Conservation (phyloP, 2,888 invertebrate species). For the Ormia ochracea region DNA sequence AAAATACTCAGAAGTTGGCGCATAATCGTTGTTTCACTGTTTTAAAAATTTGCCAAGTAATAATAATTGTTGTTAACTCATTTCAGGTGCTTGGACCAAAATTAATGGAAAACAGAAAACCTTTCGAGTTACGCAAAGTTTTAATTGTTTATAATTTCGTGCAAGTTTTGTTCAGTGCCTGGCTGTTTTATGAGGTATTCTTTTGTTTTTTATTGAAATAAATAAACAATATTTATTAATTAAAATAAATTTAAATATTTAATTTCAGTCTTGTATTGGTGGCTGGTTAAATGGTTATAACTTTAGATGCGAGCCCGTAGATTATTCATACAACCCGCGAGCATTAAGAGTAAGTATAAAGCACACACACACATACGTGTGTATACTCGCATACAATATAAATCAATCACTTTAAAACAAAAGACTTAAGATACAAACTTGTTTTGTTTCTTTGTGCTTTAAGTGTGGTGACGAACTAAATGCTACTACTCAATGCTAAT, state of each 20-base stretch:
- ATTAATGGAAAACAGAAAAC: slow-evolving; percentile 90
- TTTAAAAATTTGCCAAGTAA: background rate
- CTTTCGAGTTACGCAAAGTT: slow-evolving; percentile 85
- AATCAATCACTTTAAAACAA: background rate
- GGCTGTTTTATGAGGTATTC: slow-evolving; percentile 78
- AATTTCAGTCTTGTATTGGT: slow-evolving; percentile 78
- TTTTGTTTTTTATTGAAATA: background rate
- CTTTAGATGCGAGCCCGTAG: slow-evolving; percentile 87
- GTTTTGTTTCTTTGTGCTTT: background rate
- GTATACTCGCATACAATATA: background rate
- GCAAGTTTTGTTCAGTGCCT: slow-evolving; percentile 81
- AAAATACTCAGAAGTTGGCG: too few species aligned
- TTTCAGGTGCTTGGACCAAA: slow-evolving; percentile 84
- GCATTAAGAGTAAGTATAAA: slow-evolving; percentile 82
- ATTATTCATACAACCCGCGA: slow-evolving; percentile 82
- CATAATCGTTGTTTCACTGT: too few species aligned
- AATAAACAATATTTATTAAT: background rate
- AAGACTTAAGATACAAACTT: slow-evolving; percentile 49
- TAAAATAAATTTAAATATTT: background rate
- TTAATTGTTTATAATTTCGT: slow-evolving; percentile 90
- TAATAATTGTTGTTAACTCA: slow-evolving; percentile 32
- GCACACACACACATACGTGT: background rate
- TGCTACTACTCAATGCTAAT: slow-evolving; percentile 15
- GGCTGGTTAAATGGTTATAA: slow-evolving; percentile 87
- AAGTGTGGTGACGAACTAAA: background rate